Evolutionary conservation across 2,113 vertebrate species (phyloP).

Genomic region (Lanius ludovicianus): DNA sequence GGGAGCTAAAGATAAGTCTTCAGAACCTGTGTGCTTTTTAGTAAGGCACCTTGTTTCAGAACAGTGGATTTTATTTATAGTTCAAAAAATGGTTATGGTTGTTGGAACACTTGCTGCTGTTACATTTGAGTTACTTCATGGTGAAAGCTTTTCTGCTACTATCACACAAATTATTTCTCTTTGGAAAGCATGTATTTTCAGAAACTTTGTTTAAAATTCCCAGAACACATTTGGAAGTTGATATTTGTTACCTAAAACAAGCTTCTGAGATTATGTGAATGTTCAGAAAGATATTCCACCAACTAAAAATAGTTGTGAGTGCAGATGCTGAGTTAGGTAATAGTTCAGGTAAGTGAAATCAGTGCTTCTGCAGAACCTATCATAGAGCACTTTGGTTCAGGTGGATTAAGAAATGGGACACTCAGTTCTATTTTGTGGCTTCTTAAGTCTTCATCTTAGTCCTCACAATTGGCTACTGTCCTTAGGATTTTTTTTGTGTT

Average conservation of each 20-base stretch:
- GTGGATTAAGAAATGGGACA: neutral
- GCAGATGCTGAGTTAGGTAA: neutral
- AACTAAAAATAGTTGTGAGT: neutral
- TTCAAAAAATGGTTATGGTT: neutral
- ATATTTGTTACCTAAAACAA: neutral
- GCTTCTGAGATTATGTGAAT: neutral
- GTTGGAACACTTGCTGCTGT: neutral
- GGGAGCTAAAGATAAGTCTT: neutral
- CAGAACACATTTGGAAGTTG: neutral
- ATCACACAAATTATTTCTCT: neutral
- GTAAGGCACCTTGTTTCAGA: neutral
- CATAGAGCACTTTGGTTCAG: neutral
- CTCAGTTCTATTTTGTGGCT: neutral
- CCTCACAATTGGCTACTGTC: neutral
- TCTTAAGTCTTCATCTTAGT: neutral
- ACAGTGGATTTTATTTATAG: neutral
- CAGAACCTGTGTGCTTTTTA: neutral
- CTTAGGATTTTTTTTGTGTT: neutral
- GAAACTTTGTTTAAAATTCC: neutral
- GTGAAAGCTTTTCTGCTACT: neutral
- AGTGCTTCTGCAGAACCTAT: neutral
- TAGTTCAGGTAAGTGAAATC: neutral
- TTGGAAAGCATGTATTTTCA: neutral
- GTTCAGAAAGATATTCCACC: neutral
- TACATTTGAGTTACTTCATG: neutral